Conservation (phyloP, 1,140 invertebrate genomes). For the Drosophila sp. region DNA sequence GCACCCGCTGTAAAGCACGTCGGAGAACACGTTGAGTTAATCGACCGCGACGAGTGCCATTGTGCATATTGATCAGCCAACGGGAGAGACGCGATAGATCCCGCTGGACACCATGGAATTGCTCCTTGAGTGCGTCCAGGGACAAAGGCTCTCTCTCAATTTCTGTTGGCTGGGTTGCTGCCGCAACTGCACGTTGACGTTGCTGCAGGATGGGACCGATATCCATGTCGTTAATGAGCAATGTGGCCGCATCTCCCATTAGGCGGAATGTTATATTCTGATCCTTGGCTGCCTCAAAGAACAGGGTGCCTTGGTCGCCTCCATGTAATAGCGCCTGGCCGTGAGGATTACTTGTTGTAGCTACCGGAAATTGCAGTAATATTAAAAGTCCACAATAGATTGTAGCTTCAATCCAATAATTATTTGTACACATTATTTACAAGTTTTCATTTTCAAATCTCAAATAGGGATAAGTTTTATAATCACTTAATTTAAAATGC, state of each 20-base stretch:
- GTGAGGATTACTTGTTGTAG: neutral
- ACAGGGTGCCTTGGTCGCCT: slow-evolving; percentile 45
- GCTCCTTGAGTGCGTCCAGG: slow-evolving; percentile 44
- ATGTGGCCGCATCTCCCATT: slow-evolving; percentile 55
- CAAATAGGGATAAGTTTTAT: neutral
- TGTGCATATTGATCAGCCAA: slow-evolving; percentile 33
- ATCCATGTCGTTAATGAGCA: slow-evolving; percentile 67
- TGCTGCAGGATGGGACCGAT: slow-evolving; percentile 45
- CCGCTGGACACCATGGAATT: slow-evolving; percentile 46
- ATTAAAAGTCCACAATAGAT: neutral
- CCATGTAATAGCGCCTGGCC: slow-evolving; percentile 7
- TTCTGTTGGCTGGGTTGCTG: slow-evolving; percentile 12
- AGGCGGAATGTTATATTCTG: slow-evolving; percentile 71
- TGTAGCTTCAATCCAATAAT: neutral
- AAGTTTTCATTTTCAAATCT: slow-evolving; percentile 9
- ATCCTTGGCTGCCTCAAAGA: slow-evolving; percentile 52
- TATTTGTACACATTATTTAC: slow-evolving; percentile 1
- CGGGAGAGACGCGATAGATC: slow-evolving; percentile 34
- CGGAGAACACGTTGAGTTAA: slow-evolving; percentile 39
- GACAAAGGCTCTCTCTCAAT: slow-evolving; percentile 38
- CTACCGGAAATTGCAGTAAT: neutral
- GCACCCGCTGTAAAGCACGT: slow-evolving; percentile 41
- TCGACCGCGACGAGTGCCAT: slow-evolving; percentile 28
- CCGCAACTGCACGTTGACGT: slow-evolving; percentile 19
- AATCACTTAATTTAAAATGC: neutral